These are phyloP conservation scores for Phodopus roborovskii DNA, from an alignment of 2,113 vertebrate genomes.

Conservation along the genomic window DNA sequence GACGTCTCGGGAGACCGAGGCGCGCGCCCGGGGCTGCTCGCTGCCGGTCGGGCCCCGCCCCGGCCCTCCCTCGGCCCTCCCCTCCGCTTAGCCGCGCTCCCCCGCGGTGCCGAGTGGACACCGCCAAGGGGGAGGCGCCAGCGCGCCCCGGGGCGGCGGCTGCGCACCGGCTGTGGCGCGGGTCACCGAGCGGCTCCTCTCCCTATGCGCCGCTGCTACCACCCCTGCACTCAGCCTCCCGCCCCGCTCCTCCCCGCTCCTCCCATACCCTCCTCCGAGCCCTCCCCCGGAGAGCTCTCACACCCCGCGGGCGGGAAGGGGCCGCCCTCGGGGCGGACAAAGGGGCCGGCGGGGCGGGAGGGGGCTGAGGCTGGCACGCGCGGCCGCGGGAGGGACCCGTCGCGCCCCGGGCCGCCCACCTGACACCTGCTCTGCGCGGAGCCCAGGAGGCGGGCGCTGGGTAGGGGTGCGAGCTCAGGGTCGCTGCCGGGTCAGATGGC, in stretches of 20 bases:
- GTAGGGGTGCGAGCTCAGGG: neutral
- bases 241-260: constrained; percentile 70
- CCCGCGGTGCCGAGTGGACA: constrained; percentile 19
- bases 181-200: constrained; percentile 4
- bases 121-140: constrained; percentile 44
- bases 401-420: constrained; percentile 40
- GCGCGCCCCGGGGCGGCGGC: constrained; percentile 64
- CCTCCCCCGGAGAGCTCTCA: constrained; percentile 31
- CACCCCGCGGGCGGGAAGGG: constrained; percentile 70
- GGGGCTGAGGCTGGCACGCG: constrained; percentile 73
- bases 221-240: constrained; percentile 60
- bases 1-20: neutral
- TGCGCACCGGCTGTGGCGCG: neutral
- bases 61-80: constrained; percentile 71
- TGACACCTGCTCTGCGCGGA: constrained; percentile 46
- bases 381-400: constrained; percentile 53
- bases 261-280: constrained; percentile 35
- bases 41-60: constrained; percentile 72
- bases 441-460: neutral
- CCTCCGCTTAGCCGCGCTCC: constrained; percentile 60
- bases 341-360: constrained; percentile 45
- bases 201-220: constrained; percentile 31
- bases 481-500: constrained; percentile 44
- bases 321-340: constrained; percentile 69
- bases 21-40: neutral